Conservation (phyloP, 2,797 vertebrate genomes). For the Tangara arthus region DNA sequence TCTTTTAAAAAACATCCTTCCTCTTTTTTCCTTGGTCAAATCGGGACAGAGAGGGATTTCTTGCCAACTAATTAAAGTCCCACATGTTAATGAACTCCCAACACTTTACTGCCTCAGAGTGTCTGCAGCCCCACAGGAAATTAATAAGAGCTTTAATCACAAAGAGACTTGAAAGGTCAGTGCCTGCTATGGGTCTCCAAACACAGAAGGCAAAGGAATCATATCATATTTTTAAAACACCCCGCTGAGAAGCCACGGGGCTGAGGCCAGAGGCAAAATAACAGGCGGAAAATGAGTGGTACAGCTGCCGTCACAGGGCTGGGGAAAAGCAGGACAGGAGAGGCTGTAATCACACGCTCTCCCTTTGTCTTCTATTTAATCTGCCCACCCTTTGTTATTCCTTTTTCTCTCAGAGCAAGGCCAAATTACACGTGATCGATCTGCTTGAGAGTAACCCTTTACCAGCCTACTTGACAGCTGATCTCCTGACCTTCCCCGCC, state of each 20-base stretch:
- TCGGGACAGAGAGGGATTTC: slow-evolving; percentile 53
- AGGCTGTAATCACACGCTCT: background rate
- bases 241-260: background rate
- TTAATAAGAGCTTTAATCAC: slow-evolving; percentile 76
- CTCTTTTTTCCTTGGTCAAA: slow-evolving; percentile 28
- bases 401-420: background rate
- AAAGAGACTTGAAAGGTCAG: slow-evolving; percentile 72
- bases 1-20: background rate
- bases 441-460: slow-evolving; percentile 4
- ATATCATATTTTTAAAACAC: slow-evolving; percentile 48
- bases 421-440: background rate
- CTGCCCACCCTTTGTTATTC: background rate
- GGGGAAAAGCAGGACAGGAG: background rate
- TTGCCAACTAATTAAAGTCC: slow-evolving; percentile 71
- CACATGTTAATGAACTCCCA: slow-evolving; percentile 72
- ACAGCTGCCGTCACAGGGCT: background rate
- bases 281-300: slow-evolving; percentile 26
- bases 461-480: background rate
- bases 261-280: background rate
- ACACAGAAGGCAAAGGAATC: slow-evolving; percentile 47
- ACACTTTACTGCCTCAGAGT: slow-evolving; percentile 53
- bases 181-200: slow-evolving; percentile 61
- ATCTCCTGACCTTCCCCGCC: background rate
- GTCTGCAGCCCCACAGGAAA: slow-evolving; percentile 70
- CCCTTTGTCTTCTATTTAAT: slow-evolving; percentile 30